Base-by-base conservation (phyloP, 2,113 vertebrate genomes). In the Rhizomys pruinosus region DNA sequence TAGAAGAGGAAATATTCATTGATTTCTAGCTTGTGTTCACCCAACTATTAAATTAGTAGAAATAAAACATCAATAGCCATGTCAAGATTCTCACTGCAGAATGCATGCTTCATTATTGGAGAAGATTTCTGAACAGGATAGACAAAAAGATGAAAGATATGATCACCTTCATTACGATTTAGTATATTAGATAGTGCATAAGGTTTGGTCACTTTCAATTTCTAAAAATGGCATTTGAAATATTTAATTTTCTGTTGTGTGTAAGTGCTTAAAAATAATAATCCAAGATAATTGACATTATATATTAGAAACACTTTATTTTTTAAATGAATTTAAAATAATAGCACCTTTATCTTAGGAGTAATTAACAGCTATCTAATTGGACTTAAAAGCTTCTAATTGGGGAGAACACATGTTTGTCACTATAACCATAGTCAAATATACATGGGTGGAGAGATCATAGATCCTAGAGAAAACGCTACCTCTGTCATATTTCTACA, bases 41-140 rank as follows among this genome's bases (percentile, higher is more conserved):
- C 90, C 90, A 93, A 84, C 92, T 93, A 94, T 95, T 96, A 97
- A 96, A 96, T 93, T 95, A 95, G 89, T 84, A 94, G 68, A 85
- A 87, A 87, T 90, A 66, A 93, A 68, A 87, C 95, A 93, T 96
- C 93, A 95, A 64, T 92, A 71, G 93, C 37, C 86, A 72, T 88
- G n/a, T 93, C 92, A 92, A 79, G 88, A 86, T 93, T 94, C 61
- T 34, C 19, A 69, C 52, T 42, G 39, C 64, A 91, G 61, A 42
- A 34, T 87, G 9, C 59, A 22, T 81, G 89, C 73, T 42, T 86
- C 66, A 32, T 19, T 89, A 79, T 52, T n/a, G 15, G 5, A 78
- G 11, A 47, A 88, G 15, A 72, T 69, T 78, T 79, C n/a, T 88
- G 78, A 84, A 44, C 52, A 27, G 0, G 7, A 80, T 57, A 68